phyloP scores from a whole-genome alignment of 2,888 invertebrate genomes.

The Baronia brevicornis region DNA sequence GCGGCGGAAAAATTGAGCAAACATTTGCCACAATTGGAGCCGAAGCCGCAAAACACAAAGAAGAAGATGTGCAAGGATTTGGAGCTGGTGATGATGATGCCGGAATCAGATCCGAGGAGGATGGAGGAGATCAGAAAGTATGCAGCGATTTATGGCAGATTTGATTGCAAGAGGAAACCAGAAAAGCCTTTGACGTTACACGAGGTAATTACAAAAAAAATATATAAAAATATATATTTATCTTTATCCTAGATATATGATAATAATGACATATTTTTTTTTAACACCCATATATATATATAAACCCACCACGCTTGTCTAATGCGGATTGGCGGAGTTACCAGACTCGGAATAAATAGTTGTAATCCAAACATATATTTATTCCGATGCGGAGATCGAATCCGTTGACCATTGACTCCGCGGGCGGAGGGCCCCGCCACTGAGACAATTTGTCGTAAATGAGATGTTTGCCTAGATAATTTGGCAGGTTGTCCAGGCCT shows the following conservation, averaged over 20 bases:
- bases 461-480: too few species aligned
- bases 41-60: constrained; percentile 92
- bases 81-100: constrained; percentile 94
- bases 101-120: constrained; percentile 88
- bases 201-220: constrained; percentile 82
- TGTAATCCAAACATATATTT: too few species aligned
- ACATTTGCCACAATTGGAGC: constrained; percentile 89
- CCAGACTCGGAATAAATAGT: too few species aligned
- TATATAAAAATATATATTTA: too few species aligned
- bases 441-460: too few species aligned
- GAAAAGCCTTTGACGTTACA: constrained; percentile 97
- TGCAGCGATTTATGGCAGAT: constrained; percentile 97
- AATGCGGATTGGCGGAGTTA: too few species aligned
- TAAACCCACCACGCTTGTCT: not conserved
- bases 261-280: too few species aligned
- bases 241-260: too few species aligned
- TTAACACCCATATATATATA: not conserved
- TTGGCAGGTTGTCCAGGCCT: too few species aligned
- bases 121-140: constrained; percentile 97
- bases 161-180: constrained; percentile 97
- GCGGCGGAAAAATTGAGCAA: constrained; percentile 89
- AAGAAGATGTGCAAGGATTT: constrained; percentile 94
- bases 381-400: too few species aligned
- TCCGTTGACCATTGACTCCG: too few species aligned
- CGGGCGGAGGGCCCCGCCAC: too few species aligned